Conservation (phyloP, 2,888 invertebrate species). For the Eueremaeus valkanovi region DNA sequence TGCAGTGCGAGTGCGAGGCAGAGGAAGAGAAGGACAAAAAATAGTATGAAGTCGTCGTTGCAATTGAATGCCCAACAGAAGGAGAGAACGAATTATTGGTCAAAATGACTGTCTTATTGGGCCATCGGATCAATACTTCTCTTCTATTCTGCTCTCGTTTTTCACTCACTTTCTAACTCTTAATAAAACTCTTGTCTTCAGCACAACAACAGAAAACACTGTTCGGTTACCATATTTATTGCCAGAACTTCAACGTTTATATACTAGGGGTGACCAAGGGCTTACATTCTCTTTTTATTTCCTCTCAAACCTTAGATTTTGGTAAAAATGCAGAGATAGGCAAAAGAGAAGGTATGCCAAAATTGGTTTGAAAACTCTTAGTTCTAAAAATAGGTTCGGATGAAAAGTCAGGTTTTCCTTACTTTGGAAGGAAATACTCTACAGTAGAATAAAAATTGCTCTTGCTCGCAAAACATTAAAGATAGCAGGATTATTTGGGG, state of each 20-base stretch:
- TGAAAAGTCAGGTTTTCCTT: too few relatives aligned
- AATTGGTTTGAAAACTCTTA: too few relatives aligned
- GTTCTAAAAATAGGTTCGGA: too few relatives aligned
- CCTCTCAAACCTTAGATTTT: slow-evolving; percentile 1
- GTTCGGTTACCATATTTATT: neutral
- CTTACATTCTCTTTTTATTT: too few relatives aligned
- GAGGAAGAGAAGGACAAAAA: too few relatives aligned
- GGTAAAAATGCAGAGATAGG: slow-evolving; percentile 16
- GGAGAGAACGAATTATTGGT: neutral
- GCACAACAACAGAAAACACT: neutral
- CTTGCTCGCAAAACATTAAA: too few relatives aligned
- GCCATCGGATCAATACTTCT: neutral
- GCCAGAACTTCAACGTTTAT: neutral
- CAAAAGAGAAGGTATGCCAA: slow-evolving; percentile 20
- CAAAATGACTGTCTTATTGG: neutral
- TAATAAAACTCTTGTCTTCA: neutral
- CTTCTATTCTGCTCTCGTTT: neutral
- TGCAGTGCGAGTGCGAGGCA: neutral
- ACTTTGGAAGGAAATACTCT: too few relatives aligned
- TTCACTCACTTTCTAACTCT: too few relatives aligned
- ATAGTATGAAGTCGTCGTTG: neutral
- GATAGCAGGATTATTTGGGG: too few relatives aligned
- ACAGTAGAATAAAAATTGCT: too few relatives aligned
- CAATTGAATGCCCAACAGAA: neutral
- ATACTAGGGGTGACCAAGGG: too few relatives aligned